These are phyloP conservation scores for Grallaria varia DNA, from an alignment of 2,113 vertebrate species.

Conservation along the genomic window DNA sequence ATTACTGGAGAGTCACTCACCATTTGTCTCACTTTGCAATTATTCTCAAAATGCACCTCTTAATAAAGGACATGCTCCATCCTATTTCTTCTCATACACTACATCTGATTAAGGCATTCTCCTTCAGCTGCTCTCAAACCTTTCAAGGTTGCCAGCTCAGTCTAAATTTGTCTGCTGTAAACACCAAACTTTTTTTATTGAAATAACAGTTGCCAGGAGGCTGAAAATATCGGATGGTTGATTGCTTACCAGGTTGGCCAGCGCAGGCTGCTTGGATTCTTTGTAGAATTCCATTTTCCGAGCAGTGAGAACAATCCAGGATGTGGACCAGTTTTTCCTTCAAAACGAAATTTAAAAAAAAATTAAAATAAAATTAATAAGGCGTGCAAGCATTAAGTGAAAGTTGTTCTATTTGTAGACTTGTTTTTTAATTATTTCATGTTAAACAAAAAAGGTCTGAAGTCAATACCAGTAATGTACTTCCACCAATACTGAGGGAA, in stretches of 20 bases:
- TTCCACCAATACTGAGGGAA: neutral
- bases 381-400: neutral
- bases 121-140: constrained; percentile 56
- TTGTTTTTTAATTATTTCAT: neutral
- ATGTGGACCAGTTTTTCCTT: constrained; percentile 90
- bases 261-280: constrained; percentile 84
- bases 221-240: neutral
- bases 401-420: neutral
- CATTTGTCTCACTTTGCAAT: constrained; percentile 75
- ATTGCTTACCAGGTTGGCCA: constrained; percentile 78
- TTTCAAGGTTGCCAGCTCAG: constrained; percentile 10
- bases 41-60: constrained; percentile 74
- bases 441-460: neutral
- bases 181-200: constrained; percentile 38
- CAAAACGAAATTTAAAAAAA: neutral
- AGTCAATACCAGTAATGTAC: neutral
- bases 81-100: constrained; percentile 62
- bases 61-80: constrained; percentile 76
- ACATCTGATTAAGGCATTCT: constrained; percentile 74
- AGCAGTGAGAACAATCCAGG: constrained; percentile 84
- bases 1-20: constrained; percentile 68
- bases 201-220: constrained; percentile 9
- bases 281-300: constrained; percentile 88
- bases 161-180: neutral
- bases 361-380: neutral